Percentiles rank a stretch among this genome's conserved stretches.
Evolutionary conservation across 1,140 invertebrate genomes (phyloP).

Genomic region (Steinernema feltiae): DNA sequence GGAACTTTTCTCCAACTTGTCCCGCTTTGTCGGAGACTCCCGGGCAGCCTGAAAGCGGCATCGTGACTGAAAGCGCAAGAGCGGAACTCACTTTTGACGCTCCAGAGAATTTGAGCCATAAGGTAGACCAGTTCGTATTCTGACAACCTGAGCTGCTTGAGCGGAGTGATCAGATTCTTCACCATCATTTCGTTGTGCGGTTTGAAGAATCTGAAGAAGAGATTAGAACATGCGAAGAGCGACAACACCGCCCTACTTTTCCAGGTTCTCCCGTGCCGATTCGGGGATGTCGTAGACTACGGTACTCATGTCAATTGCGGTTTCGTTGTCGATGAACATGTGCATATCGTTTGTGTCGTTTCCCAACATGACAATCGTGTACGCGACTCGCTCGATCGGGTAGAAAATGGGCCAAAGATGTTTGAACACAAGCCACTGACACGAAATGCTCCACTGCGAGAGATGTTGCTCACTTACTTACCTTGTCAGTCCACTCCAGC

Average conservation of each 20-base stretch:
- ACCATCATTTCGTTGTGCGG: constrained; percentile 7
- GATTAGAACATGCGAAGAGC: background rate
- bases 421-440: constrained; percentile 34
- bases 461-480: background rate
- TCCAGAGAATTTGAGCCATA: constrained; percentile 30
- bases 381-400: constrained; percentile 22
- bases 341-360: constrained; percentile 18
- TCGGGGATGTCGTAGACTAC: constrained; percentile 19
- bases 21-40: constrained; percentile 4
- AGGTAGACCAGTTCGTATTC: constrained; percentile 32
- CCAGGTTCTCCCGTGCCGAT: background rate
- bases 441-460: background rate
- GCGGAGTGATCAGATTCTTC: constrained; percentile 19
- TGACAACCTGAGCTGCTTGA: constrained; percentile 18
- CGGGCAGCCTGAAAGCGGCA: background rate
- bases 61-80: constrained; percentile 5
- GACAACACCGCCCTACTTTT: constrained; percentile 19
- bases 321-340: constrained; percentile 20
- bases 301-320: constrained; percentile 20
- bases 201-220: constrained; percentile 26
- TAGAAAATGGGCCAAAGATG: constrained; percentile 32
- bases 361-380: constrained; percentile 20
- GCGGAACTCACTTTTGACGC: constrained; percentile 11
- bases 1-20: constrained; percentile 1
- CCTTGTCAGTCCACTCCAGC: background rate